Evolutionary conservation across 2,797 vertebrate species (phyloP), one percentile per base, ranked within the genome.

Genomic region (Squalus acanthias): DNA sequence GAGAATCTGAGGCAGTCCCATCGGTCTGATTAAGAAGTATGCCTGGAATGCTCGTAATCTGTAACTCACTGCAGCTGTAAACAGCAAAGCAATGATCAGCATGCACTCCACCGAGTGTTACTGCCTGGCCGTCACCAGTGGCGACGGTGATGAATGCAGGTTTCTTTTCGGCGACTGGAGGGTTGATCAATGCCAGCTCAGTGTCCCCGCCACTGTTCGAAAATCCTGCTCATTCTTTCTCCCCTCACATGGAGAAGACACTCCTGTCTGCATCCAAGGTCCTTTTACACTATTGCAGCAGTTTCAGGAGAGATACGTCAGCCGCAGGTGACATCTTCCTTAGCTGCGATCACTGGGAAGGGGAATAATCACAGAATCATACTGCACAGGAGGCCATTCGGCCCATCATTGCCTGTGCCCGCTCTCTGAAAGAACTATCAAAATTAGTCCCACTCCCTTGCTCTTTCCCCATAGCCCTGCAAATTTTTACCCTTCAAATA

Each of bases 31-130:
- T 67, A 22, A 65, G 91, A 93, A 69, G 63, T 67, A 93, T 93
- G 63, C 9, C 17, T 46, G 91, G 91, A 93, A 93, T 69, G 91
- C 24, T 46, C 1, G 20, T 65, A 92, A 63, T 63, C 60, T 92
- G 60, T 46, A 22, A 46, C n/a, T 69, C 91, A 93, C 91, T 46
- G 91, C 91, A 93, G 39, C 63, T 67, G n/a, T 93, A 93, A 93
- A 69, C 89, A 92, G 60, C 60, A 65, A 7, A 65, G 60, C 60
- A 63, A 63, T 9, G 22, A 67, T 93, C 20, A 93, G 91, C 67
- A 33, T 39, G 91, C 63, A 24, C 1, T 10, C 91, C 2, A 39
- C 63, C 24, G 46, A 93, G 39, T 69, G 91, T 39, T 24, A 65
- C 88, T 33, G 88, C 53, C 9, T 60, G 13, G 53, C 26, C 26